Percentiles rank a stretch among this genome's conserved stretches.
Evolutionary conservation across 2,888 invertebrate genomes (phyloP).

Genomic region (Melanchra persicariae): DNA sequence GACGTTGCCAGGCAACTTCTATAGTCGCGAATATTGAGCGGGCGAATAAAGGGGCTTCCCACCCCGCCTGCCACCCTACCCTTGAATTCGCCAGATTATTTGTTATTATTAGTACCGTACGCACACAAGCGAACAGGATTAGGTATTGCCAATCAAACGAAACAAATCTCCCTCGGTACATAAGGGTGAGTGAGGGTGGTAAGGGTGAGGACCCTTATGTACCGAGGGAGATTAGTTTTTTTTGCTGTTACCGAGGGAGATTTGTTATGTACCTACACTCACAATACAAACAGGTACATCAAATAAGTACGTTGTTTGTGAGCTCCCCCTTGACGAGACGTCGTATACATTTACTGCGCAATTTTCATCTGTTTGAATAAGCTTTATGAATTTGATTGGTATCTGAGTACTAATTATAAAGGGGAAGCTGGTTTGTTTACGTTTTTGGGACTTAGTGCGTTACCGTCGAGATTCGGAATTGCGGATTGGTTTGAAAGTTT

Average conservation of each 20-base stretch:
- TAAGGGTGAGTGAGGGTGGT: no score
- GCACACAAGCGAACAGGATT: neutral
- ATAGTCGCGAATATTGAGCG: neutral
- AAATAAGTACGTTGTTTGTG: neutral
- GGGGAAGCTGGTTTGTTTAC: slow-evolving; percentile 17
- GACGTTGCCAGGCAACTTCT: neutral
- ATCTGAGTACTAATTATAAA: neutral
- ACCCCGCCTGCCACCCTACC: neutral
- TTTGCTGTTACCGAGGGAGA: slow-evolving; percentile 8
- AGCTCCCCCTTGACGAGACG: slow-evolving; percentile 10
- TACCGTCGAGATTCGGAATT: neutral
- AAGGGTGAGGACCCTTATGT: no score
- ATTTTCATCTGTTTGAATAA: neutral
- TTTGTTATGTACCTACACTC: neutral
- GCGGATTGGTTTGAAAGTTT: neutral
- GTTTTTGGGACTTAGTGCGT: neutral
- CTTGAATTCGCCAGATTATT: neutral
- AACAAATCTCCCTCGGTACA: no score
- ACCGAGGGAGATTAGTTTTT: neutral
- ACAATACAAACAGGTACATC: neutral
- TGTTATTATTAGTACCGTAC: neutral
- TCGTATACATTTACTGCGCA: slow-evolving; percentile 3
- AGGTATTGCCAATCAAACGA: neutral
- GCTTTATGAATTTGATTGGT: slow-evolving; percentile 11
- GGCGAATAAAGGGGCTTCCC: no score